phyloP scores from a whole-genome alignment of 2,797 vertebrate genomes.

The Prunella strophiata region DNA sequence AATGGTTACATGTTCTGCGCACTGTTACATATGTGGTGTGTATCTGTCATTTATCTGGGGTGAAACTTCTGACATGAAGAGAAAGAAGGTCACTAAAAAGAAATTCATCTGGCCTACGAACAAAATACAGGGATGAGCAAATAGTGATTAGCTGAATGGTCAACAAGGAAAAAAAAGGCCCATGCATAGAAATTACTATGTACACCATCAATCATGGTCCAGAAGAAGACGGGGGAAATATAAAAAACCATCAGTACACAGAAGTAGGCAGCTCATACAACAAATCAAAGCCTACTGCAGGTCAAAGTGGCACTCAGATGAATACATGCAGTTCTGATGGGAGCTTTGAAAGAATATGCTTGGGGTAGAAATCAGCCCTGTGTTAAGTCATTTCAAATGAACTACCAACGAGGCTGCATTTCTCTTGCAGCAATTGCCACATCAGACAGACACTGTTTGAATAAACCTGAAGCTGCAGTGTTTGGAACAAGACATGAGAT shows the following conservation, averaged over 20 bases:
- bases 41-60: constrained; percentile 12
- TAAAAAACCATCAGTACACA: neutral
- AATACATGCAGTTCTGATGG: neutral
- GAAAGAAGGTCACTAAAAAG: constrained; percentile 35
- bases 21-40: neutral
- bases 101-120: constrained; percentile 41
- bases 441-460: neutral
- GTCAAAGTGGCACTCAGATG: neutral
- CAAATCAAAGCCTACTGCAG: neutral
- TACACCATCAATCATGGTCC: neutral
- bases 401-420: neutral
- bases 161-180: neutral
- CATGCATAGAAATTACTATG: constrained; percentile 33
- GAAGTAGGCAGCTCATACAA: constrained; percentile 5
- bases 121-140: constrained; percentile 34
- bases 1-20: neutral
- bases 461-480: neutral
- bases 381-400: neutral
- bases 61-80: constrained; percentile 29
- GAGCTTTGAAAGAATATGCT: neutral
- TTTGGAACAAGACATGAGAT: neutral
- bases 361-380: neutral
- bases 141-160: constrained; percentile 12
- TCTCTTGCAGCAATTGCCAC: neutral
- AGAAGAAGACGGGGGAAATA: neutral